Evolutionary conservation across 2,113 vertebrate genomes (phyloP).

Genomic region (Lucifuga dentata): DNA sequence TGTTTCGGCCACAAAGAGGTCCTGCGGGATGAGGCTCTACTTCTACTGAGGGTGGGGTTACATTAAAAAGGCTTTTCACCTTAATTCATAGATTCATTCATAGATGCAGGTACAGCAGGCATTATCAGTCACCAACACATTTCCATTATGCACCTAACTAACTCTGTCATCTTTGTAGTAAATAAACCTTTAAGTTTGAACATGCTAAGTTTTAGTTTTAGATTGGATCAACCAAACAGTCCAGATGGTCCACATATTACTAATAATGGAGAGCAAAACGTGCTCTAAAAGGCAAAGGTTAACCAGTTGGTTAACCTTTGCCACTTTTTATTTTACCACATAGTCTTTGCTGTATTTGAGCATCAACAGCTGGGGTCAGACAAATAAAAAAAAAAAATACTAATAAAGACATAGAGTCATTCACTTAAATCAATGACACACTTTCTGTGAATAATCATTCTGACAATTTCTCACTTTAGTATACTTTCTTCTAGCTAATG

Average conservation of each 20-base stretch:
- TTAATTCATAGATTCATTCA: background rate
- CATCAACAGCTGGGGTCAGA: background rate
- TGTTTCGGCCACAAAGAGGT: constrained; percentile 51
- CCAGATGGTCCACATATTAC: too few species aligned
- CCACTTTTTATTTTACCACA: too few species aligned
- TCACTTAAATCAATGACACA: background rate
- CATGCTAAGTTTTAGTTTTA: too few species aligned
- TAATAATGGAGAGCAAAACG: too few species aligned
- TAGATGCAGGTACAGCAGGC: background rate
- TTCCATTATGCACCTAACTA: background rate
- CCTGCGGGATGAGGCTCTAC: constrained; percentile 12
- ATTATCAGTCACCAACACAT: background rate
- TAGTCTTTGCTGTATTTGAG: background rate
- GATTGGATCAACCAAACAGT: too few species aligned
- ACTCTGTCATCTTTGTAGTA: background rate
- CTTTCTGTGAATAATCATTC: background rate
- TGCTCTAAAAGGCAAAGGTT: too few species aligned
- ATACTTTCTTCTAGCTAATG: background rate
- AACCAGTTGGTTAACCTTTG: too few species aligned
- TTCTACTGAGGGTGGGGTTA: constrained; percentile 19
- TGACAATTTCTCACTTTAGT: constrained; percentile 12
- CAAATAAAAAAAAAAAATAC: too few species aligned
- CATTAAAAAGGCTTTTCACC: background rate
- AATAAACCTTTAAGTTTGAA: too few species aligned
- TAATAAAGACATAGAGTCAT: too few species aligned